Evolutionary conservation across 1,140 invertebrate species (phyloP).

Genomic region (Rhagoletis pomonella): DNA sequence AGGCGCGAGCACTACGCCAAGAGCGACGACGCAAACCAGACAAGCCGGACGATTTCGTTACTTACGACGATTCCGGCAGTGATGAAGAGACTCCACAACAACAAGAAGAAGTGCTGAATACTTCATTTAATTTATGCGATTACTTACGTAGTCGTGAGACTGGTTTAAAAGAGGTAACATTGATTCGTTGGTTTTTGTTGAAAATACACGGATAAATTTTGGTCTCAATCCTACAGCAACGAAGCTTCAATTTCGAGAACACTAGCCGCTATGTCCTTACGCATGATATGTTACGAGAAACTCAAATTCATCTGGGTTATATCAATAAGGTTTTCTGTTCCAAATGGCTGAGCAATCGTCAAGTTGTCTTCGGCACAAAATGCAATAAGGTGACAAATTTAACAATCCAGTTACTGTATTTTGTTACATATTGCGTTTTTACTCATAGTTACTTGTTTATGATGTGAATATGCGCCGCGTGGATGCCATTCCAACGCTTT

Average conservation of each 20-base stretch:
- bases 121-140: constrained; percentile 90
- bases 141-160: constrained; percentile 86
- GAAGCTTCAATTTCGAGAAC: constrained; percentile 85
- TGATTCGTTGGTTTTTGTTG: constrained; percentile 34
- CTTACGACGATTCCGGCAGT: constrained; percentile 89
- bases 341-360: constrained; percentile 94
- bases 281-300: constrained; percentile 91
- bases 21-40: constrained; percentile 87
- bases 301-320: constrained; percentile 86
- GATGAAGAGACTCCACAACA: constrained; percentile 84
- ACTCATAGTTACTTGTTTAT: constrained; percentile 84
- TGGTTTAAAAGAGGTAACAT: constrained; percentile 79
- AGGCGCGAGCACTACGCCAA: constrained; percentile 79
- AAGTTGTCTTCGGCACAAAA: constrained; percentile 96
- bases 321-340: constrained; percentile 98
- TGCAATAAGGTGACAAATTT: constrained; percentile 89
- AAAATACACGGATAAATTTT: constrained; percentile 40
- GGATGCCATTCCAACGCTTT: constrained; percentile 89
- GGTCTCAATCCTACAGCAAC: constrained; percentile 69
- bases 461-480: constrained; percentile 86
- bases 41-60: constrained; percentile 91
- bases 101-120: constrained; percentile 82
- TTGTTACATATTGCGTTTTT: not conserved
- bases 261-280: constrained; percentile 90
- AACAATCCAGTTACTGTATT: not conserved